A percentile compares a stretch with the other conserved stretches of the same genome.
Evolutionary conservation across 2,888 invertebrate genomes (phyloP).

Genomic region (Apamea crenata): DNA sequence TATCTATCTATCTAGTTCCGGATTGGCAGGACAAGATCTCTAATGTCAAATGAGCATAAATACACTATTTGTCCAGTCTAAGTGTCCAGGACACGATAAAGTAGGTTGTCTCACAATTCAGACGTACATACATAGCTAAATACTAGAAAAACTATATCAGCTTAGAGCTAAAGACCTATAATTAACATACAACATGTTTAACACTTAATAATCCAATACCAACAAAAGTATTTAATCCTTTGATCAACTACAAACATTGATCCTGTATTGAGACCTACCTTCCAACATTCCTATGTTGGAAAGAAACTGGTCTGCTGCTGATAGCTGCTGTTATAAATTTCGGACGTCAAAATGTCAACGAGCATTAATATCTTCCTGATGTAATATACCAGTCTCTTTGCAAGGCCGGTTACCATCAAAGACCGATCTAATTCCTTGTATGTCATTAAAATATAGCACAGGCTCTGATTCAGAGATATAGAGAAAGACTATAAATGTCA

Average conservation of each 20-base stretch:
- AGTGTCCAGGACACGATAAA: not conserved
- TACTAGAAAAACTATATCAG: not conserved
- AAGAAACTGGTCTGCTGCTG: not conserved
- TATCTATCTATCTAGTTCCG: not conserved
- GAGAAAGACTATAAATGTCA: constrained; percentile 57
- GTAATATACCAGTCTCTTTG: constrained; percentile 58
- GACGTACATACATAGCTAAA: too few relatives aligned
- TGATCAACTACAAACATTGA: not conserved
- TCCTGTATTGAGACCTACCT: not conserved
- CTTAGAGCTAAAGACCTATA: not conserved
- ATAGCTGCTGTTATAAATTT: constrained; percentile 6
- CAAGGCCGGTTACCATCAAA: constrained; percentile 60
- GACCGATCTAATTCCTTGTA: constrained; percentile 44
- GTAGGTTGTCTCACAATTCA: not conserved
- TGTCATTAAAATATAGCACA: constrained; percentile 45
- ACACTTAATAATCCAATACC: not conserved
- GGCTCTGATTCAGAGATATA: constrained; percentile 20
- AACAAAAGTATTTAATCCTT: constrained; percentile 8
- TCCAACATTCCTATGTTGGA: not conserved
- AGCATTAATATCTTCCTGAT: constrained; percentile 49
- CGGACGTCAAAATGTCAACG: constrained; percentile 56
- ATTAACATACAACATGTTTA: not conserved
- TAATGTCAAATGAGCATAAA: constrained; percentile 9
- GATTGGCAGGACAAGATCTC: not conserved
- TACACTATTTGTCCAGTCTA: not conserved